A percentile compares a stretch with the other conserved stretches of the same genome.
These are phyloP conservation scores for Ctenopoma kingsleyae DNA, from an alignment of 2,797 vertebrate species.

Conservation along the genomic window DNA sequence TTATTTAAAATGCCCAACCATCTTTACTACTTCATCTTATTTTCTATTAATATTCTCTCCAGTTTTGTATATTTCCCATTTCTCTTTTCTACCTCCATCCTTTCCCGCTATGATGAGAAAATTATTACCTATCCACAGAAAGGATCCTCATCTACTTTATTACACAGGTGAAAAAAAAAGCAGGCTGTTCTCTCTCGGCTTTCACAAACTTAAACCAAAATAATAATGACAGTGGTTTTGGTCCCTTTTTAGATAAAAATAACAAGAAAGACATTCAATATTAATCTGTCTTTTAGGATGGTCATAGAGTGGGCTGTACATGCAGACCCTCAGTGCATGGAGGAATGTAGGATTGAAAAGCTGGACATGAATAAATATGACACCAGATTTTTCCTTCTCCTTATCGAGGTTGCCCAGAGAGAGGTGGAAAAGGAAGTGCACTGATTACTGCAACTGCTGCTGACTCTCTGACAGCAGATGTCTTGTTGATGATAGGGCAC, in stretches of 20 bases:
- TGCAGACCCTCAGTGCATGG: slow-evolving; percentile 48
- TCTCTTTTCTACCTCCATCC: slow-evolving; percentile 40
- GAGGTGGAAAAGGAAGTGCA: slow-evolving; percentile 71
- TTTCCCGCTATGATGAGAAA: slow-evolving; percentile 64
- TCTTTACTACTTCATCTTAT: slow-evolving; percentile 14
- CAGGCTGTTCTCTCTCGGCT: slow-evolving; percentile 39
- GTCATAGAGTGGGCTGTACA: slow-evolving; percentile 47
- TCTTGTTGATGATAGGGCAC: slow-evolving; percentile 77
- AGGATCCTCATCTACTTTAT: slow-evolving; percentile 75
- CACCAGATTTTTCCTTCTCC: slow-evolving; percentile 73
- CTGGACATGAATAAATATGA: slow-evolving; percentile 86
- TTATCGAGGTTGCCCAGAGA: slow-evolving; percentile 82
- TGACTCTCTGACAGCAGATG: slow-evolving; percentile 79
- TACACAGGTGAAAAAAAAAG: slow-evolving; percentile 56
- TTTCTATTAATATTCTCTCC: slow-evolving; percentile 49
- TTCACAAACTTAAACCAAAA: slow-evolving; percentile 49
- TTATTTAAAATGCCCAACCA: slow-evolving; percentile 35
- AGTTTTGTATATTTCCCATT: slow-evolving; percentile 61
- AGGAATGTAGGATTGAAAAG: slow-evolving; percentile 71
- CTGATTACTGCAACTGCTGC: slow-evolving; percentile 76
- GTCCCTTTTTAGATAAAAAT: slow-evolving; percentile 52
- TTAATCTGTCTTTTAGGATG: slow-evolving; percentile 56
- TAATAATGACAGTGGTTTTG: slow-evolving; percentile 59
- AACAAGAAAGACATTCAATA: slow-evolving; percentile 62
- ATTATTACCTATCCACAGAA: slow-evolving; percentile 66